Evolutionary conservation across 2,797 vertebrate species (phyloP), one percentile per base, ranked within the genome.

Genomic region (Phalanger gymnotis): DNA sequence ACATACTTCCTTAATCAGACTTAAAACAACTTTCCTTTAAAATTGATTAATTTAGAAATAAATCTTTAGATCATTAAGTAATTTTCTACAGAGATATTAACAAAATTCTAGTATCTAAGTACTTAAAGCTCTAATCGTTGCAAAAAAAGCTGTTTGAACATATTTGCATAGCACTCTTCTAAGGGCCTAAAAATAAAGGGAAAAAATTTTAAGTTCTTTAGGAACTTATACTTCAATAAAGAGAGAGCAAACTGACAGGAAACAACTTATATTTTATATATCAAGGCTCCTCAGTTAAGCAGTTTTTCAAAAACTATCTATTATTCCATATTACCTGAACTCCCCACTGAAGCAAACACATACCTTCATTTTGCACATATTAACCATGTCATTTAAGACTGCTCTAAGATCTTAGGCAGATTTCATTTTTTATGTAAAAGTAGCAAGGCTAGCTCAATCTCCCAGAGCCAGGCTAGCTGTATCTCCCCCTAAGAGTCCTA

Each of bases 361-460:
- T 91, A 73, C 92, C 6, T 81, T 90, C 34, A 73, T 94, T 91
- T 81, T 95, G n/a, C 87, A 57, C 28, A 90, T 57, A 92, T 56
- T 94, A 92, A 61, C 95, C 40, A 94, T 51, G 96, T 53, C 55
- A 61, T 4, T 92, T 95, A 94, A 94, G 92, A 95, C 53, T 91
- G 73, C 52, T 95, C 34, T 57, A 47, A 96, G 61, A 87, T 90
- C n/a, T 81, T 19, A 81, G 91, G 57, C 91, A 95, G 54, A 94
- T 91, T 92, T 92, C 90, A 47, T 93, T 95, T 95, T 95, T 94
- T 94, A 95, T n/a, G 53, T 73, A 93, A 96, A 92, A 87, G 9
- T 81, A 47, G n/a, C 40, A 87, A 87, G 12, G 47, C 73, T 87
- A 27, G 4, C 9, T 87, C 34, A 40, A n/a, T 73, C n/a, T n/a